phyloP scores from a whole-genome alignment of 1,140 invertebrate species.

The Drosophila albomicans region DNA sequence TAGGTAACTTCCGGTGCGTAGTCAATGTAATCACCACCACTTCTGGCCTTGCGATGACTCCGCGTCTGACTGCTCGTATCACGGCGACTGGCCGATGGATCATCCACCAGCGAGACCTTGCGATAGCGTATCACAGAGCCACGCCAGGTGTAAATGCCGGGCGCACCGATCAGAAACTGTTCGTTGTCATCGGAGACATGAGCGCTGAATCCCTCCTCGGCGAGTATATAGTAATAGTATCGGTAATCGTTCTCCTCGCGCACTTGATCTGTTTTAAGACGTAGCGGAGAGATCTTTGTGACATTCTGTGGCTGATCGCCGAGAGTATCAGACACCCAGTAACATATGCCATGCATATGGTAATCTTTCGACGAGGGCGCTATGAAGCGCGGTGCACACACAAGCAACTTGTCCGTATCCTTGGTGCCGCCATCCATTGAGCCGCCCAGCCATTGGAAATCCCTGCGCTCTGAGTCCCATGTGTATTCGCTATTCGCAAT shows the following conservation, averaged over 20 bases:
- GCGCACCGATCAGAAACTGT: slow-evolving; percentile 87
- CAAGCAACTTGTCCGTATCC: slow-evolving; percentile 75
- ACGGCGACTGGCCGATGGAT: slow-evolving; percentile 67
- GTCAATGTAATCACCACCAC: slow-evolving; percentile 47
- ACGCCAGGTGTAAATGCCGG: slow-evolving; percentile 87
- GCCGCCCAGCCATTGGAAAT: slow-evolving; percentile 79
- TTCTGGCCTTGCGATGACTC: slow-evolving; percentile 39
- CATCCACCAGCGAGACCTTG: slow-evolving; percentile 45
- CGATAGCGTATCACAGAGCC: slow-evolving; percentile 78
- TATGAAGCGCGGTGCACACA: slow-evolving; percentile 77
- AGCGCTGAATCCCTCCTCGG: slow-evolving; percentile 86
- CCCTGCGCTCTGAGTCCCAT: slow-evolving; percentile 65
- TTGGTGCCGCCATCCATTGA: slow-evolving; percentile 78
- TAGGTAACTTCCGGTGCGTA: slow-evolving; percentile 45
- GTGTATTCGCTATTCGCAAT: slow-evolving; percentile 57
- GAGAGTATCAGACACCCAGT: slow-evolving; percentile 78
- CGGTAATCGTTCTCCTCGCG: slow-evolving; percentile 20
- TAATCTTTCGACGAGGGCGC: slow-evolving; percentile 66
- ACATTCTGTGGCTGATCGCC: slow-evolving; percentile 60
- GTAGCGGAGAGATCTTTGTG: slow-evolving; percentile 72
- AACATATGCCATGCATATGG: slow-evolving; percentile 85
- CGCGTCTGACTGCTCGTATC: slow-evolving; percentile 44
- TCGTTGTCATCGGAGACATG: slow-evolving; percentile 85
- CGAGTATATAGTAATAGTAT: slow-evolving; percentile 86
- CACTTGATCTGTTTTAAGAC: slow-evolving; percentile 57